These are phyloP conservation scores for Liodrosophila aerea DNA, from an alignment of 2,888 invertebrate species.

Conservation along the genomic window DNA sequence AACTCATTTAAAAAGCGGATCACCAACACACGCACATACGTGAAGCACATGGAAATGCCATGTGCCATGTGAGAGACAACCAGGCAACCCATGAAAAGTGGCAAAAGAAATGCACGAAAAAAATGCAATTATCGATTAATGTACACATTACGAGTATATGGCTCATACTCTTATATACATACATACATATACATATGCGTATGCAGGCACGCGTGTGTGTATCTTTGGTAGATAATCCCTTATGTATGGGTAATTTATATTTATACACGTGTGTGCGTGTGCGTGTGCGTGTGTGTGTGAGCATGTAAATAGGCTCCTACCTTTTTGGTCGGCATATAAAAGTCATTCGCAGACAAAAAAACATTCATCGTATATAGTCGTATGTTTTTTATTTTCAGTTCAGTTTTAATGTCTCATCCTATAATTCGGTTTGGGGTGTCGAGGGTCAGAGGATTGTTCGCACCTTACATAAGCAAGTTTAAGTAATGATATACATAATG, in stretches of 20 bases:
- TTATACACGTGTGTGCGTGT: slow-evolving; percentile 20
- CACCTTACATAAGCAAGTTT: slow-evolving; percentile 70
- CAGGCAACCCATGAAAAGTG: slow-evolving; percentile 65
- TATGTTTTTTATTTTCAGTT: slow-evolving; percentile 24
- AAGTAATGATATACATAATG: slow-evolving; percentile 62
- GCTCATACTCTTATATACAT: slow-evolving; percentile 41
- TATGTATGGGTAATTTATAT: slow-evolving; percentile 59
- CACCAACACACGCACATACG: slow-evolving; percentile 35
- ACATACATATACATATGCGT: slow-evolving; percentile 6
- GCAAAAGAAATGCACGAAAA: slow-evolving; percentile 70
- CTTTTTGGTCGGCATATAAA: slow-evolving; percentile 41
- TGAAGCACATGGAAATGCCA: slow-evolving; percentile 48
- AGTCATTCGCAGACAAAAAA: slow-evolving; percentile 42
- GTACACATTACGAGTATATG: slow-evolving; percentile 69
- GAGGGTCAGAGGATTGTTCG: slow-evolving; percentile 9
- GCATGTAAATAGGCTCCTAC: slow-evolving; percentile 41
- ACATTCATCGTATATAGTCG: slow-evolving; percentile 22
- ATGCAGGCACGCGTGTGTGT: slow-evolving; percentile 18
- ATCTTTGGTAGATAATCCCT: slow-evolving; percentile 63
- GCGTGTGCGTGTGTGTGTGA: slow-evolving; percentile 18
- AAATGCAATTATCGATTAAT: slow-evolving; percentile 78
- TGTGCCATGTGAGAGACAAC: slow-evolving; percentile 59
- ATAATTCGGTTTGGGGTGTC: slow-evolving; percentile 45
- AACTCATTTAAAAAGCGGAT: slow-evolving; percentile 69
- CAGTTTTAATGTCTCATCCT: slow-evolving; percentile 55